phyloP scores from a whole-genome alignment of 2,113 vertebrate species.

The Budorcas taxicolor region DNA sequence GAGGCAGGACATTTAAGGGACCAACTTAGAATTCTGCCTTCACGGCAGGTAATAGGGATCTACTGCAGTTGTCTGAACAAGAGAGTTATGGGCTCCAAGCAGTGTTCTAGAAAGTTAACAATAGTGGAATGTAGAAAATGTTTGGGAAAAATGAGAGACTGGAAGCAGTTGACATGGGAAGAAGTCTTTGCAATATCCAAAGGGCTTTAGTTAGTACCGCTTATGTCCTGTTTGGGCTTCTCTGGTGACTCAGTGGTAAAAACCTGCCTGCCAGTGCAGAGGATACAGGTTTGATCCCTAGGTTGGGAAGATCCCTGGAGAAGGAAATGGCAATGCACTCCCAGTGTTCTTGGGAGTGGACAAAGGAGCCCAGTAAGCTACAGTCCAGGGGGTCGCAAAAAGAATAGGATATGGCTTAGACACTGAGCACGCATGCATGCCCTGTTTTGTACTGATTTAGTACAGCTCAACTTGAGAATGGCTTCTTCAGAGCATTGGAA shows the following conservation, averaged over 20 bases:
- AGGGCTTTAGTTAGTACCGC: background rate
- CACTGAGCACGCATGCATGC: background rate
- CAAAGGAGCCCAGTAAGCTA: background rate
- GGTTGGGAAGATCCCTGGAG: background rate
- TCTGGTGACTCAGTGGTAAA: background rate
- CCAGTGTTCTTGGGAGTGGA: background rate
- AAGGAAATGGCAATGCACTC: background rate
- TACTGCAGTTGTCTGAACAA: background rate
- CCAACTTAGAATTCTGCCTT: background rate
- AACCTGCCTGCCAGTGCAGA: background rate
- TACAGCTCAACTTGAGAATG: background rate
- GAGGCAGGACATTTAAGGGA: background rate
- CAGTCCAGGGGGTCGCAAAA: background rate
- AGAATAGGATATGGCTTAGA: background rate
- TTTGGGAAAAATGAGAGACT: background rate
- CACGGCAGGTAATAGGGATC: background rate
- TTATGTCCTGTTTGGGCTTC: background rate
- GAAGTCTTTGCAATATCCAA: background rate
- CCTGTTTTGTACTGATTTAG: background rate
- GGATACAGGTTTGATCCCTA: background rate
- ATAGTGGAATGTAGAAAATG: background rate
- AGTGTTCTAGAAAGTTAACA: background rate
- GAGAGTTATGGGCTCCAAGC: background rate
- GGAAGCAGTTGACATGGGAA: background rate
- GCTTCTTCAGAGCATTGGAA: background rate